Evolutionary conservation across 35 echinoderm and acorn worm genomes (phyloP).

Genomic region (Acanthaster planci): DNA sequence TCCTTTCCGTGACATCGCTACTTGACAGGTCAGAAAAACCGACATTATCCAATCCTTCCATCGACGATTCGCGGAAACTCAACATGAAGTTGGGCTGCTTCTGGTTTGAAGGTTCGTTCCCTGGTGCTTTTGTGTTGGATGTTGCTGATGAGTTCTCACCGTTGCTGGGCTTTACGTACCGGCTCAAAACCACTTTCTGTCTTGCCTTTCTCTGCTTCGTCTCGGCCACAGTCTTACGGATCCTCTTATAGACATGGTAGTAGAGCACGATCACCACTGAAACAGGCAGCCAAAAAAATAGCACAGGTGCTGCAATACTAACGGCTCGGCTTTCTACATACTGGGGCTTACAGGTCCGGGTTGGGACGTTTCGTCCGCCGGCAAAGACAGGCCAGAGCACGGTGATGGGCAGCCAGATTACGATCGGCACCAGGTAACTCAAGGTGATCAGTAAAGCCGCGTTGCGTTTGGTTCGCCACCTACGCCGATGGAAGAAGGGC

Average conservation of each 20-base stretch:
- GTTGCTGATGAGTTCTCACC: too few species aligned
- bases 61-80: too few species aligned
- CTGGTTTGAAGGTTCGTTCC: too few species aligned
- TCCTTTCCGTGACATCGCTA: too few species aligned
- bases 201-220: not conserved
- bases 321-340: constrained; percentile 31
- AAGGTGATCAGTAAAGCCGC: constrained; percentile 25
- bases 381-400: constrained; percentile 23
- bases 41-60: too few species aligned
- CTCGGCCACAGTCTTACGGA: not conserved
- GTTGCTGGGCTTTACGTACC: too few species aligned
- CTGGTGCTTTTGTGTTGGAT: too few species aligned
- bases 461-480: constrained; percentile 28
- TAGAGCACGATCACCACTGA: constrained; percentile 18
- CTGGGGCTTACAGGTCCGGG: constrained; percentile 9
- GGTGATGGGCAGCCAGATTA: constrained; percentile 37
- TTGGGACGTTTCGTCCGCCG: not conserved
- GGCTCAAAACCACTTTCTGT: not conserved
- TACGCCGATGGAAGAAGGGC: constrained; percentile 38
- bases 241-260: constrained; percentile 13
- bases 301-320: constrained; percentile 36
- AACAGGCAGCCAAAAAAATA: constrained; percentile 54
- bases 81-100: too few species aligned
- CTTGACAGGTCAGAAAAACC: too few species aligned
- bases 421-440: constrained; percentile 27